Evolutionary conservation across 2,797 vertebrate species (phyloP).

Genomic region (Craterocephalus amniculus): DNA sequence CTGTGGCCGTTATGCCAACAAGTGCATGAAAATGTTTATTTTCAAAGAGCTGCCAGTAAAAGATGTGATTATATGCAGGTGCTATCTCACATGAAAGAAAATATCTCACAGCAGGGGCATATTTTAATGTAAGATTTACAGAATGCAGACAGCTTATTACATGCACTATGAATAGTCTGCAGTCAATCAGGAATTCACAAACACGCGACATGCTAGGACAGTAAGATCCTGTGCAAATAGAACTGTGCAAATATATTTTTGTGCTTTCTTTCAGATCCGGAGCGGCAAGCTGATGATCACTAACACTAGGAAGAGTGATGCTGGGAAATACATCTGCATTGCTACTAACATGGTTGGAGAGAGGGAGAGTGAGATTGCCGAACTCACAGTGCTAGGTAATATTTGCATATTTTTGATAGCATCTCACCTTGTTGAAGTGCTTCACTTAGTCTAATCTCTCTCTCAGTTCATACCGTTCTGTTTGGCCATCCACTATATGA

Average conservation of each 20-base stretch:
- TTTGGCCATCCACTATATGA: conserved; percentile 28
- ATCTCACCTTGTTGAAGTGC: conserved; percentile 21
- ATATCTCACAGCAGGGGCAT: background rate
- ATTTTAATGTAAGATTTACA: conserved; percentile 15
- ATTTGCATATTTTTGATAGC: conserved; percentile 23
- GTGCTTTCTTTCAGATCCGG: conserved; percentile 86
- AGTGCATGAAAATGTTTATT: conserved; percentile 3
- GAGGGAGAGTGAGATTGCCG: conserved; percentile 93
- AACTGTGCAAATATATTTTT: conserved; percentile 40
- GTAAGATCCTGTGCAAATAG: conserved; percentile 23
- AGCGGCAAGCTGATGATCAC: conserved; percentile 97
- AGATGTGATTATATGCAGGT: conserved; percentile 16
- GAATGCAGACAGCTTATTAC: conserved; percentile 15
- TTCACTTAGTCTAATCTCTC: conserved; percentile 41
- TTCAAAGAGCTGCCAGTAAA: conserved; percentile 5
- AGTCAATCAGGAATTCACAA: conserved; percentile 7
- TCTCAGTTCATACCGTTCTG: conserved; percentile 30
- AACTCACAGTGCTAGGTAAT: conserved; percentile 93
- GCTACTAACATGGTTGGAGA: conserved; percentile 97
- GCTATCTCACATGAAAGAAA: conserved; percentile 10
- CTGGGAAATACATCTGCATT: conserved; percentile 94
- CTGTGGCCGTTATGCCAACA: conserved; percentile 30
- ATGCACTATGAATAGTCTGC: conserved; percentile 9
- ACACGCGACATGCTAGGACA: background rate
- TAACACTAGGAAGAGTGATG: conserved; percentile 92